Base-by-base conservation (phyloP, 2,888 invertebrate species). In the Drosophila flavopinicola region DNA sequence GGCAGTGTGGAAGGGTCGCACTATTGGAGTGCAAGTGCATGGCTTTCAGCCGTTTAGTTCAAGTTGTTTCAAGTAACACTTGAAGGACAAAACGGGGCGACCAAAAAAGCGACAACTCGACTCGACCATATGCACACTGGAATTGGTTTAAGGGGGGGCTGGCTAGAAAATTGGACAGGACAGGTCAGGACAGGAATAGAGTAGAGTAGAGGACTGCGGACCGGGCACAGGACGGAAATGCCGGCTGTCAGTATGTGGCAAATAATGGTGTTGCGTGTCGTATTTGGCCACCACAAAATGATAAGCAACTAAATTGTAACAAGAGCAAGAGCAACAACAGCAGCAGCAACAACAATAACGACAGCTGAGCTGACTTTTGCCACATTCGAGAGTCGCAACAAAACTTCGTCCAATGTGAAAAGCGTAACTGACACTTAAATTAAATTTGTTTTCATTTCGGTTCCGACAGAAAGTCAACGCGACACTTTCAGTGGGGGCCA, bases 181-280 rank as follows among this genome's bases (percentile, higher is more conserved):
- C 2, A 25, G 33, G 37, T 23, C 7, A 32, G 42, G 27, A 30
- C 13, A 13, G n/a, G 23, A n/a, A n/a, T n/a, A n/a, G n/a, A n/a
- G n/a, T n/a, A n/a, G n/a, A n/a, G n/a, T n/a, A n/a, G n/a, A n/a
- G n/a, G n/a, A n/a, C n/a, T n/a, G n/a, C n/a, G n/a, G 7, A 17
- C 11, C 32, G 42, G 58, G 44, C 27, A 27, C 59, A 25, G 29
- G 60, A 66, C 65, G 85, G 82, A 82, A 85, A 63, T 71, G 70
- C 73, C 71, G 71, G 59, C 82, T 85, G 85, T 85, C 78, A 78
- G 64, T 82, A 57, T 79, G 85, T 83, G 85, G 85, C 85, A 85
- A 82, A 77, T 85, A 82, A 85, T 85, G 83, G 75, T 70, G 79
- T 82, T 82, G 82, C 82, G 82, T 82, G 85, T 85, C 77, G 75